Percentiles rank a stretch among this genome's conserved stretches.
These are phyloP conservation scores for Amazona vittata DNA, from an alignment of 2,113 vertebrate species.

Conservation along the genomic window DNA sequence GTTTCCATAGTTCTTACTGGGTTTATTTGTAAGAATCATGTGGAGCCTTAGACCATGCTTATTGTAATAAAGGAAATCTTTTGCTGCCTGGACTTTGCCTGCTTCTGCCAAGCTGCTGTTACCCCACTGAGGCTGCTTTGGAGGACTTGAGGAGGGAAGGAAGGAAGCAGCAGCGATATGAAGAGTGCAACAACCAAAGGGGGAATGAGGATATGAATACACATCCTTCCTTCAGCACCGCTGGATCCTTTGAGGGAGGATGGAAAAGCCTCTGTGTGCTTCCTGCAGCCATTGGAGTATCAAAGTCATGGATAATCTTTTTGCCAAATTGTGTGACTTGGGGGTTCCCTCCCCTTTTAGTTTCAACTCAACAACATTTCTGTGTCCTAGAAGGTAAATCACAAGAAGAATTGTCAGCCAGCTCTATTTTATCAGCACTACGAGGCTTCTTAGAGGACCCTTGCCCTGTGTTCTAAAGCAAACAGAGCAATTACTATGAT, in stretches of 20 bases:
- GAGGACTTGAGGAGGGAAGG: conserved; percentile 36
- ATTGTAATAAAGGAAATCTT: conserved; percentile 35
- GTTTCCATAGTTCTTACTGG: not conserved
- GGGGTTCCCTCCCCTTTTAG: not conserved
- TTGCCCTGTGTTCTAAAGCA: not conserved
- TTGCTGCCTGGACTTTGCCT: conserved; percentile 2
- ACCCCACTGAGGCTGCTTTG: not conserved
- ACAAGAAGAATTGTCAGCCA: not conserved
- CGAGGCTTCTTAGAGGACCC: not conserved
- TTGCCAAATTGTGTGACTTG: not conserved
- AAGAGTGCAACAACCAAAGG: not conserved
- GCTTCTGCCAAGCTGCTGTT: conserved; percentile 28
- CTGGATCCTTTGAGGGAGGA: not conserved
- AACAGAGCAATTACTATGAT: not conserved
- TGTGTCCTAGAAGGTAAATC: conserved; percentile 3
- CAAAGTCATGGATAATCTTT: not conserved
- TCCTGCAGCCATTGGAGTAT: not conserved
- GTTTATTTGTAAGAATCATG: conserved; percentile 48
- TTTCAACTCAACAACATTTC: not conserved
- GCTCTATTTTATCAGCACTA: not conserved
- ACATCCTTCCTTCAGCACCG: not conserved
- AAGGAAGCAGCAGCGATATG: not conserved
- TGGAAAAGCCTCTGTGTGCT: not conserved
- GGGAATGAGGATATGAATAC: fast-evolving
- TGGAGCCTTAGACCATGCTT: conserved; percentile 48